Evolutionary conservation across 2,888 invertebrate species (phyloP), one percentile per base, ranked within the genome.

Genomic region (Teinopalpus imperialis): DNA sequence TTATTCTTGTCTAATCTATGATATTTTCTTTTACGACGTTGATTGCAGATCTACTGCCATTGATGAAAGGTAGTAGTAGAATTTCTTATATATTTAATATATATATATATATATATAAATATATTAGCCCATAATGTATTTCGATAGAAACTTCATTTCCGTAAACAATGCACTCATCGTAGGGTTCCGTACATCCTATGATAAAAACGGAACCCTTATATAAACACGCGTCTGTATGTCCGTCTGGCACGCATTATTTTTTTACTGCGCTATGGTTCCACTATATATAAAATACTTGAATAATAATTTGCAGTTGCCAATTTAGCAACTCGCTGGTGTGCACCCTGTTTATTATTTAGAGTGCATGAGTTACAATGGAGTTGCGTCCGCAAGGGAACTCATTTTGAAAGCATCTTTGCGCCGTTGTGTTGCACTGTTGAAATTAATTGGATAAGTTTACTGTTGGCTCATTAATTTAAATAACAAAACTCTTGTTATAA

Each of bases 341-440:
- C 20, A 32, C 18, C 16, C 20, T 10, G 32, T 32, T 20, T 32
- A 32, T 32, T 32, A 32, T 32, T 32, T 20, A 9, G 18, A 32
- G 21, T 21, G 34, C 34, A 34, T n/a, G n/a, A 34, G 34, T 34
- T 34, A 34, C 34, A 34, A 34, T 34, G 21, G 9, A 21, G n/a
- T n/a, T 20, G 9, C 4, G 9, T 6, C 34, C 21, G 34, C 34
- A 3, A 4, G 21, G 34, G 14, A 32, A 32, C 20, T 20, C 34
- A 21, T 7, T 21, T 34, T 21, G 12, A n/a, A n/a, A n/a, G 34
- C 21, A 13, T 34, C 34, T 34, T 34, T 21, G 12, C 21, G 21
- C n/a, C 21, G n/a, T n/a, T n/a, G 10, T 34, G 12, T n/a, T 34
- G 34, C 21, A 34, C 10, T 12, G 10, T 10, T 34, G 1, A 34